phyloP scores from a whole-genome alignment of 2,113 vertebrate species.

The Octodon degus region DNA sequence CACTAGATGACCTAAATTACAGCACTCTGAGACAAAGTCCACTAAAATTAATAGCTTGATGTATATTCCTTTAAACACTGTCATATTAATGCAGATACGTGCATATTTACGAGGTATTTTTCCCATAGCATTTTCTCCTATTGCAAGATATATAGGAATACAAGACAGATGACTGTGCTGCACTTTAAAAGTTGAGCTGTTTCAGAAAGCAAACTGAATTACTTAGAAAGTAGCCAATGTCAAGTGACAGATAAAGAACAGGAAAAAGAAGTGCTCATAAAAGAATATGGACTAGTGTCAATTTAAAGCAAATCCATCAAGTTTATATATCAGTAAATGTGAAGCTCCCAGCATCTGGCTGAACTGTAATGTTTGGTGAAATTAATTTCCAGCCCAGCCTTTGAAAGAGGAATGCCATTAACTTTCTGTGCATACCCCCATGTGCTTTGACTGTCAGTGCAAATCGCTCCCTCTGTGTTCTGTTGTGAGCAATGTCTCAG shows the following conservation, averaged over 20 bases:
- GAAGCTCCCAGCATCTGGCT: background rate
- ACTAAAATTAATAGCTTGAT: background rate
- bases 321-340: slow-evolving; percentile 52
- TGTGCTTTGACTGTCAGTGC: slow-evolving; percentile 30
- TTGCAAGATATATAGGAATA: background rate
- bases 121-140: background rate
- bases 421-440: background rate
- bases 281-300: background rate
- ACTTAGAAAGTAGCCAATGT: slow-evolving; percentile 38
- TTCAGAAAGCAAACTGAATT: slow-evolving; percentile 59
- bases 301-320: slow-evolving; percentile 55
- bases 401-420: slow-evolving; percentile 55
- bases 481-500: background rate
- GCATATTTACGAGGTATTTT: background rate
- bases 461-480: background rate
- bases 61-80: background rate
- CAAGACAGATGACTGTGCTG: background rate
- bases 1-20: background rate
- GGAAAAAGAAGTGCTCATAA: background rate
- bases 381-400: slow-evolving; percentile 58
- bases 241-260: background rate
- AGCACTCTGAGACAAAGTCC: background rate
- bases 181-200: background rate
- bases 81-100: background rate
- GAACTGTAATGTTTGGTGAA: slow-evolving; percentile 29